These are phyloP conservation scores for Collichthys lucidus DNA, from an alignment of 2,113 vertebrate genomes.

Conservation along the genomic window DNA sequence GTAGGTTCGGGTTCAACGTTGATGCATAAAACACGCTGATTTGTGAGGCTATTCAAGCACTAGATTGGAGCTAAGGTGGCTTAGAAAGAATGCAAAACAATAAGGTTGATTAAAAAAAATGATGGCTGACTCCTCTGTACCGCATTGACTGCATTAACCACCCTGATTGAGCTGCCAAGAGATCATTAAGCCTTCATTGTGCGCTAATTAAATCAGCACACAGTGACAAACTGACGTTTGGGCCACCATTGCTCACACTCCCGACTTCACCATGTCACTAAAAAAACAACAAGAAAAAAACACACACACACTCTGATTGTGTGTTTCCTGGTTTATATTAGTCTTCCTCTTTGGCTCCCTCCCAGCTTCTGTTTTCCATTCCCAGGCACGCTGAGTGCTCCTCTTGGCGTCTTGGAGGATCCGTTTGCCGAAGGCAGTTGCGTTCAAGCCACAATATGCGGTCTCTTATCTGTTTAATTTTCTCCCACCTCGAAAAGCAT, in stretches of 20 bases:
- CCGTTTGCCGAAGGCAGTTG: constrained; percentile 7
- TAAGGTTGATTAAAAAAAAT: not conserved
- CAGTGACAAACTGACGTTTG: constrained; percentile 34
- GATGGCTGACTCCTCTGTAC: not conserved
- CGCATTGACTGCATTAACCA: not conserved
- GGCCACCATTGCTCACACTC: constrained; percentile 32
- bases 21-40: not conserved
- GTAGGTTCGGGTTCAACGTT: not conserved
- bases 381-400: constrained; percentile 17
- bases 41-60: too few species aligned
- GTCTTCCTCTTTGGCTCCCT: constrained; percentile 1
- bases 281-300: not conserved
- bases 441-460: constrained; percentile 14
- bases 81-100: not conserved
- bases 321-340: not conserved
- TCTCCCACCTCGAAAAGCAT: constrained; percentile 61
- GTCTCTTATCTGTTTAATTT: constrained; percentile 72
- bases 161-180: constrained; percentile 41
- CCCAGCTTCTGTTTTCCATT: constrained; percentile 26
- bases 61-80: not conserved
- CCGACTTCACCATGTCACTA: constrained; percentile 3
- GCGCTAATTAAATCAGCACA: constrained; percentile 48
- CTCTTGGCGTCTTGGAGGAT: constrained; percentile 54
- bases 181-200: constrained; percentile 57
- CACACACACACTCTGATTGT: not conserved